These are phyloP conservation scores for Otus sunia DNA, from an alignment of 2,113 vertebrate species.

Conservation along the genomic window DNA sequence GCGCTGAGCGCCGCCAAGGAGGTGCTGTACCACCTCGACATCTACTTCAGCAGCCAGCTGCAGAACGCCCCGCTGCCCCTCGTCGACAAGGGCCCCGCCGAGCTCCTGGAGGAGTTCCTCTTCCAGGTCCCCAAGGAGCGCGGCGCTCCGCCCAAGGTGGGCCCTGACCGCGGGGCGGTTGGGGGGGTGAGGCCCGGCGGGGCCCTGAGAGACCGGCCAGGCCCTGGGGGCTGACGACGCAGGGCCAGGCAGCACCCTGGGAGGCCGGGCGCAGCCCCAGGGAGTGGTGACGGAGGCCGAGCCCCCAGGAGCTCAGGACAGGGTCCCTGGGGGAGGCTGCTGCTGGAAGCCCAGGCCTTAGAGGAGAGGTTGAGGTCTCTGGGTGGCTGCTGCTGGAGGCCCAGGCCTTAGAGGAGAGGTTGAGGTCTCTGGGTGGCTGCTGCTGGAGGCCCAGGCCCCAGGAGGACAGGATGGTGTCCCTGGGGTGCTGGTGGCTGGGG, in stretches of 20 bases:
- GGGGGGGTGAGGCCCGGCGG: not conserved
- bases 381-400: not conserved
- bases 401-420: too few relatives aligned
- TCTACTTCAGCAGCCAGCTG: slow-evolving; percentile 92
- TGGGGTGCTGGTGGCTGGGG: not conserved
- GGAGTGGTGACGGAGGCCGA: fast-evolving
- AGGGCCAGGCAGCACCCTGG: not conserved
- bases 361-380: not conserved
- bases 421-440: not conserved
- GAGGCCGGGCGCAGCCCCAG: not conserved
- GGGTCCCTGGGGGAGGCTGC: not conserved
- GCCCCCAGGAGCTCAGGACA: not conserved
- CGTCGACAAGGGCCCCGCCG: slow-evolving; percentile 84
- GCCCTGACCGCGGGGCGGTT: not conserved
- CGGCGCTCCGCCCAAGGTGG: slow-evolving; percentile 82
- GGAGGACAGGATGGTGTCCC: not conserved
- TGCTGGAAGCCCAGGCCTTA: not conserved
- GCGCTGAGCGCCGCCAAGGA: slow-evolving; percentile 94
- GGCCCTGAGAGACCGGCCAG: not conserved
- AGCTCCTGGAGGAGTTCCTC: slow-evolving; percentile 94
- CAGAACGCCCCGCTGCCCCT: slow-evolving; percentile 87
- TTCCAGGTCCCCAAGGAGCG: slow-evolving; percentile 92
- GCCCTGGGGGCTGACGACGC: not conserved
- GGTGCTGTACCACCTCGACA: slow-evolving; percentile 93
- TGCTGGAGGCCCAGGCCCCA: not conserved